phyloP scores from a whole-genome alignment of 2,113 vertebrate species.

The Thryonomys swinderianus region DNA sequence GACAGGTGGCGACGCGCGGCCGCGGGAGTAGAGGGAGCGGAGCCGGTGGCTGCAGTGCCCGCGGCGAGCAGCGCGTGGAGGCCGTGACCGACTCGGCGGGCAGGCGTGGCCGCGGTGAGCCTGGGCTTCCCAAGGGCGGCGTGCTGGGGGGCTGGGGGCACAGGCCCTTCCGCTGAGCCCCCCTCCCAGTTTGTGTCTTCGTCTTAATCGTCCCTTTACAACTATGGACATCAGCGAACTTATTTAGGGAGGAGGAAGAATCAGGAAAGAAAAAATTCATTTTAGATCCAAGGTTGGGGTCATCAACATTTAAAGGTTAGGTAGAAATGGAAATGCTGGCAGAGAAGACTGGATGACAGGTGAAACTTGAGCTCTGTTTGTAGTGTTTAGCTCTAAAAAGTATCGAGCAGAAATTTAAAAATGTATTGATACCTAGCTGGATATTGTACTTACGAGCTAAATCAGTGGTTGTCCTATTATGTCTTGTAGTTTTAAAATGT shows the following conservation, averaged over 20 bases:
- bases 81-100: too few relatives aligned
- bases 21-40: background rate
- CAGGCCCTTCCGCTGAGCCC: background rate
- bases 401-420: background rate
- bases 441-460: background rate
- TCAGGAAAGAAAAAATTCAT: background rate
- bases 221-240: background rate
- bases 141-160: too few relatives aligned
- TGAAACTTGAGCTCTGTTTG: background rate
- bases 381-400: background rate
- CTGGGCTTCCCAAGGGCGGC: too few relatives aligned
- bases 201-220: background rate
- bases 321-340: background rate
- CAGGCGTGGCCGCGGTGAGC: too few relatives aligned
- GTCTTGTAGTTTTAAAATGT: background rate
- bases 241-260: background rate
- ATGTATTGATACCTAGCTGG: background rate
- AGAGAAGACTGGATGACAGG: background rate
- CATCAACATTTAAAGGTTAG: background rate
- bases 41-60: too few relatives aligned
- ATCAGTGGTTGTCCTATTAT: background rate
- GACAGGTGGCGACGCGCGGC: background rate
- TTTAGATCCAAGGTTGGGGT: background rate
- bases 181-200: background rate
- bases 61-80: too few relatives aligned